Evolutionary conservation across 2,113 vertebrate genomes (phyloP).

Genomic region (Eonycteris spelaea): DNA sequence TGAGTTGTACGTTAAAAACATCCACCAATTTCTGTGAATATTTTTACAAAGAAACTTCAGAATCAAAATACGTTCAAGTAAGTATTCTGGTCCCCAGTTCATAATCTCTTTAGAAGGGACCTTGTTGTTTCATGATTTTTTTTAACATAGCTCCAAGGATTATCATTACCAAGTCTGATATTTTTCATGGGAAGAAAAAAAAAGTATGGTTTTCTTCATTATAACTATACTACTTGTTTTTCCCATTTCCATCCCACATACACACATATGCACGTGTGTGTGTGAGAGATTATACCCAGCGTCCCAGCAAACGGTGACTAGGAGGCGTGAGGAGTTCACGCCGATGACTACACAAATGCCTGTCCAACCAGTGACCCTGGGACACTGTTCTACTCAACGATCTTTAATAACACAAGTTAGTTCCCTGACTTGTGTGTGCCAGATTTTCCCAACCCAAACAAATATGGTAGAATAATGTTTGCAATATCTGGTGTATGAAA

Average conservation of each 20-base stretch:
- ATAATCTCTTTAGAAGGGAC: slow-evolving; percentile 23
- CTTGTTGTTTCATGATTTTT: background rate
- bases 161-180: background rate
- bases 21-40: slow-evolving; percentile 66
- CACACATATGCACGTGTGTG: background rate
- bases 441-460: slow-evolving; percentile 35
- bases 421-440: slow-evolving; percentile 32
- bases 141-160: background rate
- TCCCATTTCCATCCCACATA: background rate
- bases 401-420: slow-evolving; percentile 28
- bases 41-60: slow-evolving; percentile 71
- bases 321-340: background rate
- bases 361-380: background rate
- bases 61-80: slow-evolving; percentile 68
- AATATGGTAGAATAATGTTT: background rate
- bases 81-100: slow-evolving; percentile 41
- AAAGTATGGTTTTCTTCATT: slow-evolving; percentile 49
- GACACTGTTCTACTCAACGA: background rate
- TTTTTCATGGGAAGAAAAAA: background rate
- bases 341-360: background rate
- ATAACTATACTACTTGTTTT: slow-evolving; percentile 49
- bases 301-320: slow-evolving; percentile 11
- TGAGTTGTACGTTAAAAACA: slow-evolving; percentile 75
- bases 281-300: background rate
- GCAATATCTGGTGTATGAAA: background rate